Evolutionary conservation across 2,797 vertebrate genomes (phyloP), one percentile per base, ranked within the genome.

Genomic region (Mus minutoides): DNA sequence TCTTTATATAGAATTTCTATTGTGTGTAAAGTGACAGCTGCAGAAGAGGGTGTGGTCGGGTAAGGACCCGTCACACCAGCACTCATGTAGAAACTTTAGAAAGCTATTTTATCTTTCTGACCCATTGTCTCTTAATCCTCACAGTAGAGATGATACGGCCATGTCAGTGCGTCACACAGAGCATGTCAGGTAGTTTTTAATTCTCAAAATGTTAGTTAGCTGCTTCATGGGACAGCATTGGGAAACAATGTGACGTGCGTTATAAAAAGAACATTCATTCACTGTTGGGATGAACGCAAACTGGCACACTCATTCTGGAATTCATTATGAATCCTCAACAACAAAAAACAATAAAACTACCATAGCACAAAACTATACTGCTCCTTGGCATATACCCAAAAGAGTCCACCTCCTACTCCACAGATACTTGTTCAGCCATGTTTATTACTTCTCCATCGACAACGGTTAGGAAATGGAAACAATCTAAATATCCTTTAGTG

Each of bases 21-120:
- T 77, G 22, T 26, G 7, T 22, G 14, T 62, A 69, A 43, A 49
- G 14, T 10, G 19, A 40, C 69, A 92, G 4, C 21, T n/a, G 4
- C 40, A n/a, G 26, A 62, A 64, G 40, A 6, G 0, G 4, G 7
- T 1, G 0, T 9, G 0, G 2, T 77, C 21, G 12, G 34, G 37
- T 40, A 10, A 75, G 1, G 14, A 10, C 43, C 12, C 8, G 13
- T n/a, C 21, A 67, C 0, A 8, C 6, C 10, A 2, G 22, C 12
- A 24, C 17, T 2, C 17, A n/a, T 0, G 13, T 49, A 54, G 58
- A 69, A 46, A 22, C 4, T 34, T 26, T 43, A 14, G 67, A 22
- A 40, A 34, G 17, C 5, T 29, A 16, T 37, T 88, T 58, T 9
- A 22, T 60, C 54, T 43, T 91, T 75, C 64, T 56, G 56, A 17